A percentile compares a stretch with the other conserved stretches of the same genome.
phyloP scores from a whole-genome alignment of 2,797 vertebrate species.

The Parauchenoglanis ngamensis region DNA sequence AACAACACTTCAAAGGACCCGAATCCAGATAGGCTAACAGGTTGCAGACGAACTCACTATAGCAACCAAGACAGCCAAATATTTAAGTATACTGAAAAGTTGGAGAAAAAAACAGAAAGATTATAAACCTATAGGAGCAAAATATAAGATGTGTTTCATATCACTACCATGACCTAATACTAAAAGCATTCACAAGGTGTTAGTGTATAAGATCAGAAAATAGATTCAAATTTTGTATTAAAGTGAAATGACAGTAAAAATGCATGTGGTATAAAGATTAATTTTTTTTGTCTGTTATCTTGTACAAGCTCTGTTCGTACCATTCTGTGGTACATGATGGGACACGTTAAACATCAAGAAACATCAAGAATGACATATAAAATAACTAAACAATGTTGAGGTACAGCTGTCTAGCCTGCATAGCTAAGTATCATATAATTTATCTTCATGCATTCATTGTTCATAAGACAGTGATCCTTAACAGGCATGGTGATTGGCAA shows the following conservation, averaged over 20 bases:
- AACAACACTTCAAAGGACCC: conserved; percentile 32
- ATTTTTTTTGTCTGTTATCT: neutral
- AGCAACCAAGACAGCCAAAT: neutral
- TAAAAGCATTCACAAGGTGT: neutral
- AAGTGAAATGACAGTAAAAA: neutral
- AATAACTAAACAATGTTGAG: neutral
- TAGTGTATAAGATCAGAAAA: neutral
- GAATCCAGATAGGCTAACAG: conserved; percentile 38
- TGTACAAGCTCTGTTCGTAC: neutral
- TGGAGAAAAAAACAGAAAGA: neutral
- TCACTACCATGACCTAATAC: conserved; percentile 16
- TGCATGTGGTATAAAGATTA: neutral
- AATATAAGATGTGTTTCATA: conserved; percentile 26
- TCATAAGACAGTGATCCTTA: neutral
- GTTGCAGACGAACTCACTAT: conserved; percentile 7
- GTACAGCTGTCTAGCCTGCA: neutral
- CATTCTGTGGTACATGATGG: neutral
- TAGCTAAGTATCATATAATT: neutral
- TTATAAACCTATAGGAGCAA: conserved; percentile 20
- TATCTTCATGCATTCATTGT: neutral
- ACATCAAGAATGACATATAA: neutral
- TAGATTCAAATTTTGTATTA: neutral
- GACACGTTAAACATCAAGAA: neutral
- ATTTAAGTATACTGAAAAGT: conserved; percentile 12
- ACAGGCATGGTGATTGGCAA: neutral